Percentiles rank a stretch among this genome's conserved stretches.
Evolutionary conservation across 2,797 vertebrate genomes (phyloP).

Genomic region (Dendrocincla tyrannina): DNA sequence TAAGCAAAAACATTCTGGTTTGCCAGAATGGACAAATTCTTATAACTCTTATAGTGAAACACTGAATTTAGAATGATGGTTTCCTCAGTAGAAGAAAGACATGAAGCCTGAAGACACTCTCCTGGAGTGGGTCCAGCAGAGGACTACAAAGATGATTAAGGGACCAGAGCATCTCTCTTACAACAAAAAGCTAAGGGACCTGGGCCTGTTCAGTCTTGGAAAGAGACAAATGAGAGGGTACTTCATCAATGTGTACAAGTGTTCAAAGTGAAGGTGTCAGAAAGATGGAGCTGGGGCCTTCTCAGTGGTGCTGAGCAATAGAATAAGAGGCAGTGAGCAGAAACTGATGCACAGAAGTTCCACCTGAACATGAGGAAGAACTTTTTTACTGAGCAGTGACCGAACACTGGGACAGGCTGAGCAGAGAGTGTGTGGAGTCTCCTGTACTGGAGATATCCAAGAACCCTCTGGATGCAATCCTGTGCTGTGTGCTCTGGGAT

Average conservation of each 20-base stretch:
- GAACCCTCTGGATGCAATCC: not conserved
- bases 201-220: not conserved
- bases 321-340: fast-evolving
- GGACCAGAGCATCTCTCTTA: not conserved
- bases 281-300: not conserved
- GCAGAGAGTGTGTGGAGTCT: not conserved
- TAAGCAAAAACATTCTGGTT: not conserved
- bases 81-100: not conserved
- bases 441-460: not conserved
- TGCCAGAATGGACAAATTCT: not conserved
- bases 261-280: not conserved
- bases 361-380: not conserved
- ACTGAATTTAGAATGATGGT: not conserved
- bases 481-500: not conserved
- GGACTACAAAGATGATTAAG: not conserved
- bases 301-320: fast-evolving
- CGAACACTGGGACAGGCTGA: not conserved
- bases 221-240: not conserved
- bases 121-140: not conserved
- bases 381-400: not conserved
- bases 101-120: not conserved
- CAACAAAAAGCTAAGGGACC: not conserved
- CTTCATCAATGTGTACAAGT: not conserved
- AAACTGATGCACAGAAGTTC: not conserved
- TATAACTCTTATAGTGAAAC: not conserved